phyloP scores from a whole-genome alignment of 2,113 vertebrate genomes.

The Ophthalmotilapia sp. region DNA sequence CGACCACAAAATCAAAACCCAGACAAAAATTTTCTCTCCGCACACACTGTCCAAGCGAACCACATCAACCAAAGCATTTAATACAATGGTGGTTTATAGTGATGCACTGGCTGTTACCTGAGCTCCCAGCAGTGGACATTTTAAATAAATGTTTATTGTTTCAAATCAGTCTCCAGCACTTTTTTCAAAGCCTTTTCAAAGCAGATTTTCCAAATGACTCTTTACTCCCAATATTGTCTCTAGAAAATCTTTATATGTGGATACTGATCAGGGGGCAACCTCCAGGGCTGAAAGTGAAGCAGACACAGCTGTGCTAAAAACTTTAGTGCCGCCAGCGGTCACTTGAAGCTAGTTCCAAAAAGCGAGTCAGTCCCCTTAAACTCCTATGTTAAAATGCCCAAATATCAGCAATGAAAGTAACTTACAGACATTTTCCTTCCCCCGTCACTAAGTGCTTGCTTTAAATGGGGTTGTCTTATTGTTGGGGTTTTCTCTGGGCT shows the following conservation, averaged over 20 bases:
- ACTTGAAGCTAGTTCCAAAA: background rate
- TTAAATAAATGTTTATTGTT: background rate
- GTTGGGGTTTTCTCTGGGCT: background rate
- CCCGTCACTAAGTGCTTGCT: background rate
- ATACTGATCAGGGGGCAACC: background rate
- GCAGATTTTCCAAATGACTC: background rate
- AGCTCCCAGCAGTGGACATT: background rate
- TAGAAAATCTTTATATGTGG: background rate
- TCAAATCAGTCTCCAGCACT: background rate
- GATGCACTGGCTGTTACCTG: conserved; percentile 10
- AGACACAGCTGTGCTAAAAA: background rate
- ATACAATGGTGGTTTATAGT: conserved; percentile 6
- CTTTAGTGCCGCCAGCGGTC: background rate
- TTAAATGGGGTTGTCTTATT: background rate
- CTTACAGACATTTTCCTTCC: background rate
- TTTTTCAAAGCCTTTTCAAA: background rate
- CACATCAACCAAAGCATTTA: conserved; percentile 20
- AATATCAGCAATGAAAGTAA: background rate
- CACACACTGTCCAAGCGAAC: background rate
- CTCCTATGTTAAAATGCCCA: background rate
- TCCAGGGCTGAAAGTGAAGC: background rate
- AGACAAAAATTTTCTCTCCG: conserved; percentile 9
- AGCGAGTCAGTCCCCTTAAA: background rate
- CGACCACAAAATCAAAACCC: conserved; percentile 44
- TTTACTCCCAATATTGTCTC: background rate